Percentiles rank a stretch among this genome's conserved stretches.
phyloP scores from a whole-genome alignment of 2,797 vertebrate genomes.

The Staurois parvus region DNA sequence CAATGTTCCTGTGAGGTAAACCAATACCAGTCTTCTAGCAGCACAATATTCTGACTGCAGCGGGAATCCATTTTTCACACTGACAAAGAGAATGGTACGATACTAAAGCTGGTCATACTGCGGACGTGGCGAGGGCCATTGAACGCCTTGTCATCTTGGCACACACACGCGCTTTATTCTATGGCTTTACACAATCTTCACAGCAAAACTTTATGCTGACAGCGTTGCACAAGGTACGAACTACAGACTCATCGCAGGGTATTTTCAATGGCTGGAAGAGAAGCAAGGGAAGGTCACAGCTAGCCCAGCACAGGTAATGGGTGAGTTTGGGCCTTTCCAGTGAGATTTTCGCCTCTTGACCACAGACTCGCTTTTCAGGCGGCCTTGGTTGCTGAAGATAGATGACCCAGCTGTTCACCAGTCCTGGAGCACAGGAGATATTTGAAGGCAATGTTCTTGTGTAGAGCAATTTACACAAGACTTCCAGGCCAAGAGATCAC shows the following conservation, averaged over 20 bases:
- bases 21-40: constrained; percentile 46
- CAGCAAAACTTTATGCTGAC: constrained; percentile 32
- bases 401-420: constrained; percentile 73
- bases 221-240: constrained; percentile 14
- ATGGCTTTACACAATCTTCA: constrained; percentile 51
- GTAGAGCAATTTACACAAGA: constrained; percentile 82
- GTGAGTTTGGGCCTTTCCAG: background rate
- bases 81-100: constrained; percentile 1
- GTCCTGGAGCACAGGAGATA: constrained; percentile 63
- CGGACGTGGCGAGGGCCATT: background rate
- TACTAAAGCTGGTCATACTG: background rate
- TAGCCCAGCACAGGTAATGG: background rate
- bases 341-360: background rate
- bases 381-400: constrained; percentile 62
- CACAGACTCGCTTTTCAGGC: background rate
- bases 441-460: constrained; percentile 50
- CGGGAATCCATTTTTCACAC: background rate
- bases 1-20: constrained; percentile 57
- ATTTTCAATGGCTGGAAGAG: constrained; percentile 20
- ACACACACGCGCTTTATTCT: constrained; percentile 11
- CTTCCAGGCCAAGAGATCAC: constrained; percentile 99
- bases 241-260: background rate
- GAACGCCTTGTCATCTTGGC: constrained; percentile 17
- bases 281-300: constrained; percentile 1
- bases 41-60: constrained; percentile 41